phyloP scores from a whole-genome alignment of 2,113 vertebrate species.

The Ia io region DNA sequence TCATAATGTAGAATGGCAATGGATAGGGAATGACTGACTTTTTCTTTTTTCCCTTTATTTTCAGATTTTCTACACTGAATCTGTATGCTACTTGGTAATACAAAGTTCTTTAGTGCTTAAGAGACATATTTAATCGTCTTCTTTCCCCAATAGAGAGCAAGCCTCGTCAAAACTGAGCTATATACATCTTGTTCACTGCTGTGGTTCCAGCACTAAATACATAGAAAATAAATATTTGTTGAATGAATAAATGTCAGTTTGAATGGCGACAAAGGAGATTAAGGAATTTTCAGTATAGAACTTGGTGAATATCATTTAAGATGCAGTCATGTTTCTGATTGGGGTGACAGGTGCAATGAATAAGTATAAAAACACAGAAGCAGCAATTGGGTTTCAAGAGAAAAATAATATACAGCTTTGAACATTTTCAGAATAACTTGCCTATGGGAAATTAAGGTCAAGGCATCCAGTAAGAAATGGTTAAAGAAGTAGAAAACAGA shows the following conservation, averaged over 20 bases:
- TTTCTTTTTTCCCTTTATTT: not conserved
- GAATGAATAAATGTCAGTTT: not conserved
- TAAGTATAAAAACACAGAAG: not conserved
- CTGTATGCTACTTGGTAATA: not conserved
- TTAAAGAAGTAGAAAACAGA: not conserved
- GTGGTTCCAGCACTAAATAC: not conserved
- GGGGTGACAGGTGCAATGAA: not conserved
- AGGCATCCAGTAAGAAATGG: not conserved
- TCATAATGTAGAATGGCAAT: not conserved
- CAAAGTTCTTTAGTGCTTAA: not conserved
- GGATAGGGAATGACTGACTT: not conserved
- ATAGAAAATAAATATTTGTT: slow-evolving; percentile 25
- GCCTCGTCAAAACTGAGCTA: not conserved
- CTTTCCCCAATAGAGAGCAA: slow-evolving; percentile 9
- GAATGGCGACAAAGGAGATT: not conserved
- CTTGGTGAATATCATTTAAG: not conserved
- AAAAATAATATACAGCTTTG: not conserved
- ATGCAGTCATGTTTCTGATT: not conserved
- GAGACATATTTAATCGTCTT: not conserved
- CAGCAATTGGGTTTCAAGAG: not conserved
- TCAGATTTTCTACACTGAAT: not conserved
- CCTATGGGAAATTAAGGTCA: not conserved
- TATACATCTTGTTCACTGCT: not conserved
- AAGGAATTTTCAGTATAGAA: not conserved
- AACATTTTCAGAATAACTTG: slow-evolving; percentile 2